Base-by-base conservation (phyloP, 2,797 vertebrate species). In the Lagorchestes hirsutus region DNA sequence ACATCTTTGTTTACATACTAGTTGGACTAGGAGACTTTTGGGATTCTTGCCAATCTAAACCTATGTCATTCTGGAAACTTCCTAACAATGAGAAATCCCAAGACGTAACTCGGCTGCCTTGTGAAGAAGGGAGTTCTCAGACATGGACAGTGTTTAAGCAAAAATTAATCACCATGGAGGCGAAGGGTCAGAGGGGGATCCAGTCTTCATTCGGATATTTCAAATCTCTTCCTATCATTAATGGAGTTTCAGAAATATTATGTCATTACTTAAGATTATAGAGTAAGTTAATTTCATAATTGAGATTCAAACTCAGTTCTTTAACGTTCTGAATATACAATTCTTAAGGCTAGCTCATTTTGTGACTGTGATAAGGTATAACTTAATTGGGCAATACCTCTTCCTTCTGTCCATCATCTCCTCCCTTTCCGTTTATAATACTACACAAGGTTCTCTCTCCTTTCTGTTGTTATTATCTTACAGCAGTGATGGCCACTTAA, bases 401-500 rank as follows among this genome's bases (percentile, higher is more conserved):
- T 82, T 22, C 9, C 46, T 40, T 18, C n/a, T 46, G 40, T 27
- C 74, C 40, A 82, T 27, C n/a, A 82, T 82, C n/a, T 82, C 18
- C 5, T 82, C 74, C 22, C 8, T 82, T 46, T 40, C 18, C 22
- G 9, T 82, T 46, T 82, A 82, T 22, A 82, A 46, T 27, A 82
- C 4, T 46, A 9, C 8, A 82, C 40, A 91, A 96, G 16, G 59
- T 55, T 91, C 28, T 34, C 5, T 92, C 91, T 62, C 46, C 82
- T 82, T 94, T 96, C n/a, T 90, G 29, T 28, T 87, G 9, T 95
- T 93, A 52, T 46, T 82, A 82, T 46, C 8, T 1, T 82, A 82
- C 18, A 46, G 40, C 74, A 24, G 18, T 46, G 74, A 92, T 95
- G 34, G 0, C 40, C 24, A 56, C 59, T 90, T 57, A 96, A 93